phyloP scores from a whole-genome alignment of 2,113 vertebrate genomes.

The Protobothrops flavoviridis region DNA sequence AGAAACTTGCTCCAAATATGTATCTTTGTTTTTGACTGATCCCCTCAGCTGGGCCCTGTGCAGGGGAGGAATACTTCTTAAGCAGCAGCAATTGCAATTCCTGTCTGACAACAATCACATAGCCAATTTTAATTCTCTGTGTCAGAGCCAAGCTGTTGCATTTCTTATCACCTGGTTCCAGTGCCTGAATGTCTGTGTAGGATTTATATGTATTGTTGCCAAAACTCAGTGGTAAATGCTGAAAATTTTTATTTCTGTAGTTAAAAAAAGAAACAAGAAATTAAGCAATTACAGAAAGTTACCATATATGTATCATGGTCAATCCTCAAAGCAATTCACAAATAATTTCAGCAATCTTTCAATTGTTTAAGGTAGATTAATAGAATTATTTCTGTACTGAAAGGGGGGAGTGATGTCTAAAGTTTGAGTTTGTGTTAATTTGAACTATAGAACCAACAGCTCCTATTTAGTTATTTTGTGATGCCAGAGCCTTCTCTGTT shows the following conservation, averaged over 20 bases:
- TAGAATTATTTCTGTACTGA: neutral
- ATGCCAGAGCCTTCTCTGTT: neutral
- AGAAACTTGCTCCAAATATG: neutral
- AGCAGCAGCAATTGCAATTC: neutral
- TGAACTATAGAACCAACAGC: neutral
- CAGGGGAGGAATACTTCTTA: neutral
- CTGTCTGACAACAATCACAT: neutral
- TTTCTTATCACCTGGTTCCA: neutral
- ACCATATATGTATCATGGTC: neutral
- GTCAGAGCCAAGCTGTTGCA: neutral
- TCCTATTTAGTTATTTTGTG: neutral
- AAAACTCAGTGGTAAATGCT: neutral
- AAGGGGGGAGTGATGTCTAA: neutral
- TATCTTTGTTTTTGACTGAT: neutral
- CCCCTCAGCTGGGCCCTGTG: neutral
- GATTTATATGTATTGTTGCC: neutral
- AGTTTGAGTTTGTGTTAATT: neutral
- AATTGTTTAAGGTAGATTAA: neutral
- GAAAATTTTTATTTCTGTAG: slow-evolving; percentile 10
- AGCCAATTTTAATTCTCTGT: neutral
- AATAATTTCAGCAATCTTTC: neutral
- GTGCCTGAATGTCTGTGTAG: neutral
- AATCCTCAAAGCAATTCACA: neutral
- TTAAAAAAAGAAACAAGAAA: neutral
- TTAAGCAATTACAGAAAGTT: neutral